A percentile compares a stretch with the other conserved stretches of the same genome.
These are phyloP conservation scores for Platypus cylindrus DNA, from an alignment of 2,888 invertebrate species.

Conservation along the genomic window DNA sequence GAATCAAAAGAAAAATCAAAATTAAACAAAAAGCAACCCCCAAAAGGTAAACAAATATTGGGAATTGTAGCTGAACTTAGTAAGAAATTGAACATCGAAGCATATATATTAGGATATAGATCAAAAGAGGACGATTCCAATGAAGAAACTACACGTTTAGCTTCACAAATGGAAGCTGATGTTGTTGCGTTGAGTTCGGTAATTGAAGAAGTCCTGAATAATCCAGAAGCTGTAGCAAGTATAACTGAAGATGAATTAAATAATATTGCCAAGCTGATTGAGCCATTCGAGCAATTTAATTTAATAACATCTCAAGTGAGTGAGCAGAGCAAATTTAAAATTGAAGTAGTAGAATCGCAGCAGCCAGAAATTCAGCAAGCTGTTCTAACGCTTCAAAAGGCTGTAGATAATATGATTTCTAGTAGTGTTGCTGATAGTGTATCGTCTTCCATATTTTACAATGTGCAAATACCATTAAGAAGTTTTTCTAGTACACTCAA, in stretches of 20 bases:
- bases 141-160: conserved; percentile 4
- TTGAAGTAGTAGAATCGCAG: conserved; percentile 6
- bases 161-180: conserved; percentile 5
- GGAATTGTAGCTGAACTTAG: conserved; percentile 12
- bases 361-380: conserved; percentile 5
- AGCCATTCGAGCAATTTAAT: background rate
- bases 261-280: background rate
- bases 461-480: background rate
- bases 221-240: background rate
- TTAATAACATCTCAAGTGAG: too few relatives aligned
- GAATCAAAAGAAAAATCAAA: conserved; percentile 2
- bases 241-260: conserved; percentile 3
- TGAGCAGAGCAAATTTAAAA: conserved; percentile 3
- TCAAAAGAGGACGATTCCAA: conserved; percentile 3
- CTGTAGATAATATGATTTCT: background rate
- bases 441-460: background rate
- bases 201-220: background rate
- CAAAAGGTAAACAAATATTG: conserved; percentile 8
- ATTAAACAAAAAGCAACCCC: conserved; percentile 3
- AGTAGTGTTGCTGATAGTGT: conserved; percentile 1
- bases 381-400: conserved; percentile 2
- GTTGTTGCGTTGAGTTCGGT: background rate
- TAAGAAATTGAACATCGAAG: conserved; percentile 14
- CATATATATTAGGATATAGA: conserved; percentile 6
- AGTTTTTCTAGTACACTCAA: background rate